Evolutionary conservation across 2,113 vertebrate species (phyloP).

Genomic region (Apistogramma diplotaenia): DNA sequence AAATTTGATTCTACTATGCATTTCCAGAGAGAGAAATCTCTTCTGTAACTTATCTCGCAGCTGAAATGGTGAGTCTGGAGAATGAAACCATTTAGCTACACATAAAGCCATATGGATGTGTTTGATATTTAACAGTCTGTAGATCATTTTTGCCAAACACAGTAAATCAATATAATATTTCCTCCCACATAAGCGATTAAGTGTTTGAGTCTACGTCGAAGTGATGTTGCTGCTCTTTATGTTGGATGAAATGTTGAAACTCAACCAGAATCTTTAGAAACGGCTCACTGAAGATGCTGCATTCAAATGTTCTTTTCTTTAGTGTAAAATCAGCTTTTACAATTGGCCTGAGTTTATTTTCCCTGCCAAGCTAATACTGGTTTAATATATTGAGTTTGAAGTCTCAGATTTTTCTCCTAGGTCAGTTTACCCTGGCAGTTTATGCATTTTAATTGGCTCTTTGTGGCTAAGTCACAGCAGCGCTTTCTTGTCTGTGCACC

Average conservation of each 20-base stretch:
- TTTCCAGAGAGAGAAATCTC: background rate
- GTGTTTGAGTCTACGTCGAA: background rate
- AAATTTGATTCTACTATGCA: background rate
- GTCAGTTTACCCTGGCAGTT: background rate
- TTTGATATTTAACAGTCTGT: background rate
- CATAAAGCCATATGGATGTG: background rate
- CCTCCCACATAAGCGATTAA: background rate
- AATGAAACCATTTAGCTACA: background rate
- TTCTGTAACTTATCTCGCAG: background rate
- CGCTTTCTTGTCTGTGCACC: background rate
- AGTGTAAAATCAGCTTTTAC: background rate
- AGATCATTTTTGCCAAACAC: background rate
- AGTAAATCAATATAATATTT: slow-evolving; percentile 2
- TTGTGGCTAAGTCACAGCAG: background rate
- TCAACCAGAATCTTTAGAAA: background rate
- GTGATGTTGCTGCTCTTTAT: background rate
- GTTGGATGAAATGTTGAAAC: background rate
- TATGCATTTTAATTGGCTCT: background rate
- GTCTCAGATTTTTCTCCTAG: background rate
- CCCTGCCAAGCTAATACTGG: background rate
- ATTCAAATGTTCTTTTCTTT: background rate
- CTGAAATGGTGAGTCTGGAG: background rate
- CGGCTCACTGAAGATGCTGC: background rate
- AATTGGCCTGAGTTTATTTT: background rate
- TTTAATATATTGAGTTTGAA: background rate